Evolutionary conservation across 2,888 invertebrate species (phyloP).

Genomic region (Patella depressa): DNA sequence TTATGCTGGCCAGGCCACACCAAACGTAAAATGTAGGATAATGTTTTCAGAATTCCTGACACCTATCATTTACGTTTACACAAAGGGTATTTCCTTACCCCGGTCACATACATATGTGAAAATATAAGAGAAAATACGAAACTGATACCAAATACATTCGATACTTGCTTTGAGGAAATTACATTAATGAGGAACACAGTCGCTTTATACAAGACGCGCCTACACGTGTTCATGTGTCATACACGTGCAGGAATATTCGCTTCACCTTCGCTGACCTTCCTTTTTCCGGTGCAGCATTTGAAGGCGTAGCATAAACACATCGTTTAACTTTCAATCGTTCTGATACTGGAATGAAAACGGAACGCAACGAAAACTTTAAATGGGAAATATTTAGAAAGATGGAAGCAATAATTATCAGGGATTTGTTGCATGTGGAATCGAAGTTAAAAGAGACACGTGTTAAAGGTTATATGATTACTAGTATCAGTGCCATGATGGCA

Average conservation of each 20-base stretch:
- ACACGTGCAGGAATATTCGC: slow-evolving; percentile 25
- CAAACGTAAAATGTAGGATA: slow-evolving; percentile 5
- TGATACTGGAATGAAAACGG: too few species aligned
- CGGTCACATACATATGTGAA: slow-evolving; percentile 15
- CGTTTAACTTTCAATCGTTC: too few species aligned
- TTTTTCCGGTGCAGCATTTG: slow-evolving; percentile 26
- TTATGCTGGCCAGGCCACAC: slow-evolving; percentile 8
- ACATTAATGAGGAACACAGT: slow-evolving; percentile 24
- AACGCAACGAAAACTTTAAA: too few species aligned
- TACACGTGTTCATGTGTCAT: slow-evolving; percentile 21
- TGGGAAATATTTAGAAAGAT: too few species aligned
- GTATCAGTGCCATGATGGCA: too few species aligned
- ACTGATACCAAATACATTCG: slow-evolving; percentile 14
- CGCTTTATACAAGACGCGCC: slow-evolving; percentile 15
- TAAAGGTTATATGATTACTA: too few species aligned
- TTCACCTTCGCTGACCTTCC: slow-evolving; percentile 31
- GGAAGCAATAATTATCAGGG: too few species aligned
- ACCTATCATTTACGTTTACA: slow-evolving; percentile 10
- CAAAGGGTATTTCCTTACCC: slow-evolving; percentile 10
- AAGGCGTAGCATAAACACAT: too few species aligned
- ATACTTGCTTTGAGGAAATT: slow-evolving; percentile 26
- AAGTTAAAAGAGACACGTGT: too few species aligned
- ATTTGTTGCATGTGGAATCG: too few species aligned
- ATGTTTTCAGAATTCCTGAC: slow-evolving; percentile 7
- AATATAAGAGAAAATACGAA: background rate